Evolutionary conservation across 2,113 vertebrate genomes (phyloP).

Genomic region (Zeus faber): DNA sequence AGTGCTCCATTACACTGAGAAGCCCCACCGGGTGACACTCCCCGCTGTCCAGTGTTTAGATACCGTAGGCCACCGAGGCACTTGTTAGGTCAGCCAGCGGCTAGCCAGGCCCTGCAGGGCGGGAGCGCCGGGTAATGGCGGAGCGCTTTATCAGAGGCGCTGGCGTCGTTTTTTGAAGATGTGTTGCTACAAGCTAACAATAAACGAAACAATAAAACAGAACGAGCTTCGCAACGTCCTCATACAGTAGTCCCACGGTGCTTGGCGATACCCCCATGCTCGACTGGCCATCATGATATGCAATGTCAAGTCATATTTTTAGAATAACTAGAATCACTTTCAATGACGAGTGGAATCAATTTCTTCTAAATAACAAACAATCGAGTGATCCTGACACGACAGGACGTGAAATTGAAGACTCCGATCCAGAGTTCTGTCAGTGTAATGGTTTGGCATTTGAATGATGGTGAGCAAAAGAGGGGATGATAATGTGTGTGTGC

Average conservation of each 20-base stretch:
- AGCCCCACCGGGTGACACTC: slow-evolving; percentile 60
- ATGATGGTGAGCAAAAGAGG: slow-evolving; percentile 52
- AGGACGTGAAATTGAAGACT: too few species aligned
- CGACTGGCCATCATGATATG: neutral
- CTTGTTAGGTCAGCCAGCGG: slow-evolving; percentile 15
- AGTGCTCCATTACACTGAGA: slow-evolving; percentile 76
- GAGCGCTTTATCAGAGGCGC: slow-evolving; percentile 4
- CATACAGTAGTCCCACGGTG: neutral
- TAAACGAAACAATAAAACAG: too few species aligned
- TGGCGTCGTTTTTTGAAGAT: neutral
- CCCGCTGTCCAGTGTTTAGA: slow-evolving; percentile 40
- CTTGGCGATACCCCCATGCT: too few species aligned
- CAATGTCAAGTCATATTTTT: too few species aligned
- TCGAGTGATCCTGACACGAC: too few species aligned
- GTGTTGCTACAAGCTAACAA: too few species aligned
- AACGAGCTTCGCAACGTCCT: too few species aligned
- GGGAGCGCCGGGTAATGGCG: slow-evolving; percentile 20
- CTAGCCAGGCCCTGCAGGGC: slow-evolving; percentile 9
- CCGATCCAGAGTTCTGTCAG: slow-evolving; percentile 75
- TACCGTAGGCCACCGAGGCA: slow-evolving; percentile 36
- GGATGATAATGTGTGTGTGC: slow-evolving; percentile 16
- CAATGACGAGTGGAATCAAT: too few species aligned
- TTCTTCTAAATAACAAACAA: too few species aligned
- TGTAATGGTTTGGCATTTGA: slow-evolving; percentile 70
- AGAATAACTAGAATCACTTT: too few species aligned